phyloP scores from a whole-genome alignment of 2,113 vertebrate species.

The Barbus barbus region DNA sequence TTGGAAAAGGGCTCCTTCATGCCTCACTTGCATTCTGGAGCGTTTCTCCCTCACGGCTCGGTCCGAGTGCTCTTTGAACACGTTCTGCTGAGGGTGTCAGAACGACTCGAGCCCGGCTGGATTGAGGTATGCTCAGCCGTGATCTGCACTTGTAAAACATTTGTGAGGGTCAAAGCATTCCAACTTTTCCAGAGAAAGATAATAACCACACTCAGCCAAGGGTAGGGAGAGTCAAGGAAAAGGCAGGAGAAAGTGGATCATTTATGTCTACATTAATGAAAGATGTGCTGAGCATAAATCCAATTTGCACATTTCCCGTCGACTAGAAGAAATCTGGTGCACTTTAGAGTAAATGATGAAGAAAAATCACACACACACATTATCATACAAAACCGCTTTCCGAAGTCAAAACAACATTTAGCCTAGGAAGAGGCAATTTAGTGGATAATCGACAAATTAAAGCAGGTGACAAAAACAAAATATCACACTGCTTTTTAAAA shows the following conservation, averaged over 20 bases:
- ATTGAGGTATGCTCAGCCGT: constrained; percentile 30
- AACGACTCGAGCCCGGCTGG: background rate
- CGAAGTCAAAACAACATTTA: background rate
- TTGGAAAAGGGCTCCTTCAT: constrained; percentile 33
- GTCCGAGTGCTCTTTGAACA: constrained; percentile 19
- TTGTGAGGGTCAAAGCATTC: constrained; percentile 26
- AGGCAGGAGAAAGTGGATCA: background rate
- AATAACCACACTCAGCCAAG: background rate
- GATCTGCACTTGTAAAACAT: constrained; percentile 30
- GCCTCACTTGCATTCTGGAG: constrained; percentile 32
- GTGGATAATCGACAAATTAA: constrained; percentile 4
- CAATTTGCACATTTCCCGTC: background rate
- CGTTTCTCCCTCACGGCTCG: constrained; percentile 15
- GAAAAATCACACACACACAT: background rate
- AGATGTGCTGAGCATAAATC: background rate
- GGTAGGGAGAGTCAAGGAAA: background rate
- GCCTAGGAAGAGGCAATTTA: background rate
- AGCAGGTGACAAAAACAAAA: background rate
- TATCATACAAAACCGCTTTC: background rate
- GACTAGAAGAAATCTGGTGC: background rate
- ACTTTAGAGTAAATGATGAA: background rate
- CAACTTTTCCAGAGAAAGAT: background rate
- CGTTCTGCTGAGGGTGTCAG: constrained; percentile 28
- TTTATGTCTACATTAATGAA: constrained; percentile 4
- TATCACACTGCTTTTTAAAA: background rate